Base-by-base conservation (phyloP, 2,113 vertebrate genomes). In the Theropithecus gelada region DNA sequence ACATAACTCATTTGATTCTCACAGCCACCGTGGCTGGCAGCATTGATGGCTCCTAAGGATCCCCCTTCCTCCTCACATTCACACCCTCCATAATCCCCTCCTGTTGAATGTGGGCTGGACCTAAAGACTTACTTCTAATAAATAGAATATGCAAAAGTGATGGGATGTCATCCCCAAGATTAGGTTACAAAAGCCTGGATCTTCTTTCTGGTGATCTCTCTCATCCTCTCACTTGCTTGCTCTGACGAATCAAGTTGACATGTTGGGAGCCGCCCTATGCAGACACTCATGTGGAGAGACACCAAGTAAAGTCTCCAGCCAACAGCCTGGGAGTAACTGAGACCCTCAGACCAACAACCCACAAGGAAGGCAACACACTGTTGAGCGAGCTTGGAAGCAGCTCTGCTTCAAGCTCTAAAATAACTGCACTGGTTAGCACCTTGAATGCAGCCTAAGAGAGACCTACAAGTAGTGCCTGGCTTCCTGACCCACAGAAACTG, bases 21-120 rank as follows among this genome's bases (percentile, higher is more conserved):
- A 78, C 20, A n/a, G 3, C 25, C 61, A 12, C n/a, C 3, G 17
- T 55, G 40, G 43, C 3, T 30, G 43, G 32, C n/a, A 40, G 45
- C 12, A 88, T 43, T 52, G 7, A 30, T 2, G 8, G 10, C 40
- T 80, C n/a, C 55, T 45, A 22, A 35, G 10, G 8, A 43, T 6
- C 2, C 12, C 25, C 8, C 48, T 38, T 75, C 22, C 4, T 43
- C 87, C 9, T 6, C 10, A 27, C 35, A 6, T 38, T 55, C 73
- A 85, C 0, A n/a, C 0, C 14, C 13, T 32, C 22, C 16, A 0
- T 25, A 48, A 23, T 32, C 43, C n/a, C 45, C 9, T 59, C 20
- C 20, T 14, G 30, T 78, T 18, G 14, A 75, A 13, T 32, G 8
- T n/a, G 16, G 13, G 2, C 57, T 12, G 32, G 8, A 78, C 32